Base-by-base conservation (phyloP, 2,888 invertebrate species). In the Serrognathus titanus region DNA sequence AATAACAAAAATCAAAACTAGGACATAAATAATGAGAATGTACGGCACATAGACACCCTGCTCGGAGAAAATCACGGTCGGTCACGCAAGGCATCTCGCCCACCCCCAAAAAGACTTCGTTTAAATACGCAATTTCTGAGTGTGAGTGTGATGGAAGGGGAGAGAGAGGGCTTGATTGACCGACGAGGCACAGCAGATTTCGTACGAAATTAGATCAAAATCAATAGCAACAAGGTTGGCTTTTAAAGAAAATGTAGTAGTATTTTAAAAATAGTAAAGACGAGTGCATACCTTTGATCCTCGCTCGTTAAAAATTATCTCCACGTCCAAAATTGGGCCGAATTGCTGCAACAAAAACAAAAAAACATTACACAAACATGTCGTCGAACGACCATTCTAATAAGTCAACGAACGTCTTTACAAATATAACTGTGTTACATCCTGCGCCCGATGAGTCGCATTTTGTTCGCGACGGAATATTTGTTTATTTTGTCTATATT, bases 281-380 rank as follows among this genome's bases (percentile, higher is more conserved):
- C 11, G 41, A 51, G 57, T 64, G 72, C 94, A 89, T 90, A 98
- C 98, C 95, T 99, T 99, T 72, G 97, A 97, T 80, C 98, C 99
- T 71, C 98, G 87, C 83, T 99, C 98, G 82, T 99, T 99, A 87
- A 98, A 99, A 80, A 98, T 98, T 76, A 98, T 99, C 88, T 99
- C 98, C 81, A 97, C 98, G 83, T 98, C 98, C 80, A 97, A 87
- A 79, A 99, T 98, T 75, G 92, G 89, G 78, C 98, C 98, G 83
- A 93, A 98, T 90, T 97, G 96, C 95, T 97, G 86, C 76, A 89
- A 87, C 78, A 76, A 73, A 81, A 81, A 79, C 36, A 54, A 39
- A 52, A 31, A 3, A 4, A 2, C 24, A 31, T 31, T 31, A 31
- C 4, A 31, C 24, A 31, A 7, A 31, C 6, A 31, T 5, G 24